Conservation (phyloP, 53 echinoderm and acorn worm species). For the Luidia sarsii region DNA sequence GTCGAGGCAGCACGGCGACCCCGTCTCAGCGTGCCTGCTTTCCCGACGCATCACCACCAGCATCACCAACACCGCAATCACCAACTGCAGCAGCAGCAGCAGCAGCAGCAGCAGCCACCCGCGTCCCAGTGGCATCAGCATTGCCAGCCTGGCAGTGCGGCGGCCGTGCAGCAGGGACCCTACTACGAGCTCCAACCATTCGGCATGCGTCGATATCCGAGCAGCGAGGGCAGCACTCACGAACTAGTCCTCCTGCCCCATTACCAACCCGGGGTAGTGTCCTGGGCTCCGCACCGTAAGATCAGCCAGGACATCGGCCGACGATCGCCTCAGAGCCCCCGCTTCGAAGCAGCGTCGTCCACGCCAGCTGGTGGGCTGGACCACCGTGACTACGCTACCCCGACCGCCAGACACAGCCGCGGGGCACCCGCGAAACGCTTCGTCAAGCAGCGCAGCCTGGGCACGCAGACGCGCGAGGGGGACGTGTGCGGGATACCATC, state of each 20-base stretch:
- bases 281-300: background rate
- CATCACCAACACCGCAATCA: too few relatives aligned
- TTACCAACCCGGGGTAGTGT: background rate
- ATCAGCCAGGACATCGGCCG: background rate
- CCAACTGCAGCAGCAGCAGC: background rate
- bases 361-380: too few relatives aligned
- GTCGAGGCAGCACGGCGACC: constrained; percentile 6
- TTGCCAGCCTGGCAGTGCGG: background rate
- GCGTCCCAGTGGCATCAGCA: background rate
- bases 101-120: background rate
- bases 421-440: constrained; percentile 27
- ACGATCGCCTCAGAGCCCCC: constrained; percentile 1
- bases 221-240: constrained; percentile 16
- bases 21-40: constrained; percentile 37
- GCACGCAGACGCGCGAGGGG: constrained; percentile 13
- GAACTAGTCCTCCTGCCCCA: background rate
- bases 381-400: background rate
- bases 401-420: constrained; percentile 5
- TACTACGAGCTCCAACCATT: background rate
- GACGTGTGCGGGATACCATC: background rate
- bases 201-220: constrained; percentile 9
- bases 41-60: constrained; percentile 22
- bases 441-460: constrained; percentile 40
- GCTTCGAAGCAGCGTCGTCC: constrained; percentile 20
- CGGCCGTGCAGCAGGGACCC: background rate